Conservation (phyloP, 2,797 vertebrate genomes). For the Acanthiza pusilla region DNA sequence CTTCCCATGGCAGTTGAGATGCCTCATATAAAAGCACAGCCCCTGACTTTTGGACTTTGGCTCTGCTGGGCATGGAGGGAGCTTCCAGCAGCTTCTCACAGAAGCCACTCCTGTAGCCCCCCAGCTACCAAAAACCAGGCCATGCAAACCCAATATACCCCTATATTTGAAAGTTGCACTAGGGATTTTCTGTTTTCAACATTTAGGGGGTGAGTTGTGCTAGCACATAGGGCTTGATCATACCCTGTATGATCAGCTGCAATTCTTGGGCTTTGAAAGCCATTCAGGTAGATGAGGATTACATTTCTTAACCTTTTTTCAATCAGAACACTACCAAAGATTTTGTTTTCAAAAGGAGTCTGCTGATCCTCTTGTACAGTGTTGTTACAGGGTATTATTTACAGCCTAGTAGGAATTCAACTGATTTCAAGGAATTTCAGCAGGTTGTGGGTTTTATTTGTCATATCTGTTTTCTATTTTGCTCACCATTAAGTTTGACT, state of each 20-base stretch:
- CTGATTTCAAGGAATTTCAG: no score
- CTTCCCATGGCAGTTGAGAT: background rate
- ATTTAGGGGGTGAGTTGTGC: background rate
- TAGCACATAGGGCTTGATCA: background rate
- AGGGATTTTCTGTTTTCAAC: background rate
- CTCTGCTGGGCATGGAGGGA: no score
- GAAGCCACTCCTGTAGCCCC: background rate
- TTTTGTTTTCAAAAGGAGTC: background rate
- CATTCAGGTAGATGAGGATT: background rate
- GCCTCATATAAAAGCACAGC: background rate
- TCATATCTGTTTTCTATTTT: background rate
- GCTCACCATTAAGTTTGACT: background rate
- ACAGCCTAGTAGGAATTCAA: background rate
- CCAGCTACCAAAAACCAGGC: background rate
- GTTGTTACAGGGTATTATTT: background rate
- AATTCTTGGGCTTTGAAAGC: background rate
- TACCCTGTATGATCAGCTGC: background rate
- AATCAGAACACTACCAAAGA: background rate
- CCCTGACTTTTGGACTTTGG: background rate
- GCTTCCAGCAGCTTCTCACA: background rate
- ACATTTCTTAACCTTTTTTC: background rate
- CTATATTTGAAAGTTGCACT: background rate
- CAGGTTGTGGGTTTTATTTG: background rate
- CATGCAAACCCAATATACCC: background rate
- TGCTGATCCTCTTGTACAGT: background rate